phyloP scores from a whole-genome alignment of 2,888 invertebrate species.

The Tinea pellionella region DNA sequence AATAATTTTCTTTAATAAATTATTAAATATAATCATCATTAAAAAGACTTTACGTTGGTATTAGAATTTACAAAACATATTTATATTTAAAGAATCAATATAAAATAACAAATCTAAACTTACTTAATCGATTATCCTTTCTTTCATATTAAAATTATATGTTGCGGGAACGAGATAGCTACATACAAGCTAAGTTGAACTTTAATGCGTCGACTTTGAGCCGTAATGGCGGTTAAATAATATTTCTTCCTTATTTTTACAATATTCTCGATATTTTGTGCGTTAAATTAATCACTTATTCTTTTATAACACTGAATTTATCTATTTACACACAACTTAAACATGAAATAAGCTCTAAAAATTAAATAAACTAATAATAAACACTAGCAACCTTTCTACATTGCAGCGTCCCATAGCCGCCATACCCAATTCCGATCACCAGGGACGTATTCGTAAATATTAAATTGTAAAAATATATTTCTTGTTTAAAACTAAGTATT shows the following conservation, averaged over 20 bases:
- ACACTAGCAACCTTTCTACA: conserved; percentile 21
- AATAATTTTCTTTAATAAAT: too few species aligned
- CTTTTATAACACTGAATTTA: conserved; percentile 16
- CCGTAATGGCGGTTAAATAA: conserved; percentile 47
- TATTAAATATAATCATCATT: too few species aligned
- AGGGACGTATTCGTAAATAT: conserved; percentile 35
- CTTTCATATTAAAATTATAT: neutral
- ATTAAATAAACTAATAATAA: conserved; percentile 3
- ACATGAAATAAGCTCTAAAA: conserved; percentile 17
- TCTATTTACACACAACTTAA: conserved; percentile 18
- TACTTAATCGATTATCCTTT: neutral
- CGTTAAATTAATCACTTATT: neutral
- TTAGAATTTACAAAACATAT: too few species aligned
- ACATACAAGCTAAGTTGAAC: conserved; percentile 32
- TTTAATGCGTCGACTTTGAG: conserved; percentile 28
- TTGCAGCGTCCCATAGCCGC: conserved; percentile 45
- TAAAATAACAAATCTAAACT: neutral
- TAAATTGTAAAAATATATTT: neutral
- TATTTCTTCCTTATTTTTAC: conserved; percentile 20
- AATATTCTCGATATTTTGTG: neutral
- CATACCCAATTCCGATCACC: conserved; percentile 52
- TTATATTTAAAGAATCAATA: too few species aligned
- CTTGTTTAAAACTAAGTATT: neutral
- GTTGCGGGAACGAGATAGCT: conserved; percentile 41
- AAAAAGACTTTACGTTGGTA: too few species aligned